Conservation (phyloP, 2,888 invertebrate species). For the Nomada goodeniana region DNA sequence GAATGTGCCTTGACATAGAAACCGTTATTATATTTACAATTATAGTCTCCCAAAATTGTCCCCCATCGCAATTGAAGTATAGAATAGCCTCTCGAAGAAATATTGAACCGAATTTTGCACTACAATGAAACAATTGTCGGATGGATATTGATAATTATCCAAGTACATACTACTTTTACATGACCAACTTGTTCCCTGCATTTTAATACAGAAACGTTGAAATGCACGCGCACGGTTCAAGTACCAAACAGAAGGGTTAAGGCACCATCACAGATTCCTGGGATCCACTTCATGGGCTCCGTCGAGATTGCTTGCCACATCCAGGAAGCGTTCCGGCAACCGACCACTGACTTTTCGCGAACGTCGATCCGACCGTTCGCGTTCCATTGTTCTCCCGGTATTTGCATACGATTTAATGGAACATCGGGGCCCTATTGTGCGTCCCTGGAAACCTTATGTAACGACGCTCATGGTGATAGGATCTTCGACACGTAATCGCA, state of each 20-base stretch:
- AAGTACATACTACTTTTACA: too few species aligned
- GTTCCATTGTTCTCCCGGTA: slow-evolving; percentile 75
- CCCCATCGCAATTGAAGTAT: too few species aligned
- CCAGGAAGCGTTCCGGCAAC: slow-evolving; percentile 72
- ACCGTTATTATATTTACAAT: too few species aligned
- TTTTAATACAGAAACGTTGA: neutral
- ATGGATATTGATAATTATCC: too few species aligned
- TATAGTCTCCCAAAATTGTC: too few species aligned
- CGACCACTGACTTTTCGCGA: slow-evolving; percentile 72
- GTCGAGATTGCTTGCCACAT: slow-evolving; percentile 56
- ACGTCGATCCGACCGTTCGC: slow-evolving; percentile 70
- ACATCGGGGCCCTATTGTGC: slow-evolving; percentile 74
- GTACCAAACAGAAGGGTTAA: slow-evolving; percentile 23
- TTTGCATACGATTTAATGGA: slow-evolving; percentile 80
- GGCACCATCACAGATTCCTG: slow-evolving; percentile 25
- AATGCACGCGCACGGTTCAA: neutral
- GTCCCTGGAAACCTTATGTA: slow-evolving; percentile 75
- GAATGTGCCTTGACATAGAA: too few species aligned
- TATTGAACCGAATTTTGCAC: neutral
- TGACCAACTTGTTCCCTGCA: neutral
- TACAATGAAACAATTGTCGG: neutral
- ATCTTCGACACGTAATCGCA: slow-evolving; percentile 71
- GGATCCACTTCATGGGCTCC: slow-evolving; percentile 32
- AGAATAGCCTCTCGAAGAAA: too few species aligned
- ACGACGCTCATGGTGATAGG: slow-evolving; percentile 67